Conservation (phyloP, 2,113 vertebrate genomes). For the Arothron firmamentum region DNA sequence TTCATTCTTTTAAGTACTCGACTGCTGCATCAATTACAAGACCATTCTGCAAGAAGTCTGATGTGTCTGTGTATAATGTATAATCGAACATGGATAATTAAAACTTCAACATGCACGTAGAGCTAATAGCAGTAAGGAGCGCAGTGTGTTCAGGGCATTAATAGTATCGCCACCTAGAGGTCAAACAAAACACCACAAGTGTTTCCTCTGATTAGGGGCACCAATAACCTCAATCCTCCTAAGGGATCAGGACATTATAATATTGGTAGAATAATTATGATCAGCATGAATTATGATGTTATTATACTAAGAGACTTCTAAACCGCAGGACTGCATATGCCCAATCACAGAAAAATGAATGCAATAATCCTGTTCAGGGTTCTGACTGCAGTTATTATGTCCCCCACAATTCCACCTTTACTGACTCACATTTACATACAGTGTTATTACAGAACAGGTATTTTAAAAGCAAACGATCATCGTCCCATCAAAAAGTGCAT, state of each 20-base stretch:
- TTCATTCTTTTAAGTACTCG: not conserved
- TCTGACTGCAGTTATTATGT: constrained; percentile 22
- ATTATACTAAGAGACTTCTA: constrained; percentile 51
- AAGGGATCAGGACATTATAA: constrained; percentile 43
- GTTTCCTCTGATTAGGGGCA: constrained; percentile 40
- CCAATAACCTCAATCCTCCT: constrained; percentile 55
- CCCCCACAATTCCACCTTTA: constrained; percentile 16
- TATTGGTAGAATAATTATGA: constrained; percentile 59
- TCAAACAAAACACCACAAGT: constrained; percentile 10
- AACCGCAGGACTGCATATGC: constrained; percentile 45
- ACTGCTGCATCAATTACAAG: constrained; percentile 6
- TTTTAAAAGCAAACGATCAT: not conserved
- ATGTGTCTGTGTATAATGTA: too few species aligned
- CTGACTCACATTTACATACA: not conserved
- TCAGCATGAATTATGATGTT: constrained; percentile 61
- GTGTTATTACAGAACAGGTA: too few species aligned
- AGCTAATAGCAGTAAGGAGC: not conserved
- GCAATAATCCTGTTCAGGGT: constrained; percentile 45
- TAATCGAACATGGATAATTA: too few species aligned
- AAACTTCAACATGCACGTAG: too few species aligned
- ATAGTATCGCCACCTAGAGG: constrained; percentile 63
- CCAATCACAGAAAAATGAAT: constrained; percentile 33
- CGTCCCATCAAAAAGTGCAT: too few species aligned
- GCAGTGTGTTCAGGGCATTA: constrained; percentile 12
- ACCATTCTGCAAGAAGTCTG: too few species aligned